These are phyloP conservation scores for Esox lucius DNA, from an alignment of 2,797 vertebrate genomes.

Conservation along the genomic window DNA sequence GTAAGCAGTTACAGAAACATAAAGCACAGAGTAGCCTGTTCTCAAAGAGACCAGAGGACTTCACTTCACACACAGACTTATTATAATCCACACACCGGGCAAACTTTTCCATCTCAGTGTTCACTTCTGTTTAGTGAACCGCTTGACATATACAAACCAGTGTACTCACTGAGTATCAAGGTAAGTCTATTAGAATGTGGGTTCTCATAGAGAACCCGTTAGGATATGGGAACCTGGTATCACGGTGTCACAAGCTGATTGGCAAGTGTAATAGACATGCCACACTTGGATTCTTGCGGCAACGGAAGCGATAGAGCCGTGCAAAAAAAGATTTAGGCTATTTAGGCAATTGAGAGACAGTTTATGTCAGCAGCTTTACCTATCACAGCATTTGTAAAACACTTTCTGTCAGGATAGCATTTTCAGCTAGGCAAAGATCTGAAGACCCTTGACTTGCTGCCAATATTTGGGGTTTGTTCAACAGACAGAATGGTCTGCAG, in stretches of 20 bases:
- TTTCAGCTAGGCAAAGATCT: slow-evolving; percentile 69
- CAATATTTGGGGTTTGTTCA: slow-evolving; percentile 56
- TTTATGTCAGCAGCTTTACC: slow-evolving; percentile 71
- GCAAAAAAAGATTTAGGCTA: slow-evolving; percentile 67
- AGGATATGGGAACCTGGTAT: not conserved
- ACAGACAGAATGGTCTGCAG: slow-evolving; percentile 36
- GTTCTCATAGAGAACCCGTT: too few relatives aligned
- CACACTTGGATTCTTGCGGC: slow-evolving; percentile 49
- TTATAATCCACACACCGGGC: not conserved
- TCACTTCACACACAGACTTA: not conserved
- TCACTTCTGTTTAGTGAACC: slow-evolving; percentile 4
- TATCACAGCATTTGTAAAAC: slow-evolving; percentile 61
- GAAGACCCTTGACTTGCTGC: slow-evolving; percentile 63
- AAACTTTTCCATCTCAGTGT: slow-evolving; percentile 5
- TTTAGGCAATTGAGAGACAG: slow-evolving; percentile 65
- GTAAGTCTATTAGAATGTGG: slow-evolving; percentile 15
- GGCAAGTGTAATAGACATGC: slow-evolving; percentile 43
- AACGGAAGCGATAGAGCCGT: slow-evolving; percentile 45
- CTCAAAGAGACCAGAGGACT: not conserved
- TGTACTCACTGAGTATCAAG: not conserved
- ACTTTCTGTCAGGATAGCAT: slow-evolving; percentile 60
- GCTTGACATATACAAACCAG: slow-evolving; percentile 8
- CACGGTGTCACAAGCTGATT: not conserved
- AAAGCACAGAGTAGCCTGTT: not conserved
- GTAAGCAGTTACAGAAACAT: not conserved